A percentile compares a stretch with the other conserved stretches of the same genome.
Conservation (phyloP, 2,888 invertebrate genomes). For the Spatulosminthurus flaviceps region DNA sequence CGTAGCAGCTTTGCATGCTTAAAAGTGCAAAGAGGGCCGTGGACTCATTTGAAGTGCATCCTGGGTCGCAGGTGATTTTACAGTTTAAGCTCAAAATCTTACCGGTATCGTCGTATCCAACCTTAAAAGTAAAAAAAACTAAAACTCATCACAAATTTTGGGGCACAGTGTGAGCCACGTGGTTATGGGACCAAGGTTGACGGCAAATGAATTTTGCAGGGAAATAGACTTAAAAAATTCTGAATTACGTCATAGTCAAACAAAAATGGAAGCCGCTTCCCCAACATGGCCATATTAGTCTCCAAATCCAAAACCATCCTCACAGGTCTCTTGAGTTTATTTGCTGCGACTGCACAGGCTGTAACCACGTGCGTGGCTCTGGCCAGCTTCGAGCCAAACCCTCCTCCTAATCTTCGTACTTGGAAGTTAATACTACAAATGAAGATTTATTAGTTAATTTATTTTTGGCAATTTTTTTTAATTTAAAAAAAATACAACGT, state of each 20-base stretch:
- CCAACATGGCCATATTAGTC: constrained; percentile 76
- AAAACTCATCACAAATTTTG: not conserved
- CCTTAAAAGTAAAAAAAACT: not conserved
- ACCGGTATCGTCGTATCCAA: constrained; percentile 63
- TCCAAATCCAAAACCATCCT: constrained; percentile 77
- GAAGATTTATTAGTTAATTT: not conserved
- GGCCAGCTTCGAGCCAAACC: constrained; percentile 79
- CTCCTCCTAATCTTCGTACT: constrained; percentile 81
- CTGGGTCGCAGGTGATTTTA: constrained; percentile 66
- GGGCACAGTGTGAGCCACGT: too few species aligned
- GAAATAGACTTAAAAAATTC: too few species aligned
- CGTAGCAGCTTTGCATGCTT: constrained; percentile 64
- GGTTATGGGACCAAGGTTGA: too few species aligned
- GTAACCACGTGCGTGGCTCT: constrained; percentile 72
- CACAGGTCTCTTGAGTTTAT: constrained; percentile 74
- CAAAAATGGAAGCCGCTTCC: constrained; percentile 74
- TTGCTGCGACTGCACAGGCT: constrained; percentile 77
- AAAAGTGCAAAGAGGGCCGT: constrained; percentile 53
- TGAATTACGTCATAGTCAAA: constrained; percentile 73
- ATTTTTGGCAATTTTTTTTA: not conserved
- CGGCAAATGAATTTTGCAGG: too few species aligned
- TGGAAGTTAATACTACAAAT: constrained; percentile 74
- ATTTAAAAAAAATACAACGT: not conserved
- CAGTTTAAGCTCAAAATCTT: constrained; percentile 65
- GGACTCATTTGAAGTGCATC: constrained; percentile 64